Evolutionary conservation across 1,140 invertebrate genomes (phyloP).

Genomic region (Solen grandis): DNA sequence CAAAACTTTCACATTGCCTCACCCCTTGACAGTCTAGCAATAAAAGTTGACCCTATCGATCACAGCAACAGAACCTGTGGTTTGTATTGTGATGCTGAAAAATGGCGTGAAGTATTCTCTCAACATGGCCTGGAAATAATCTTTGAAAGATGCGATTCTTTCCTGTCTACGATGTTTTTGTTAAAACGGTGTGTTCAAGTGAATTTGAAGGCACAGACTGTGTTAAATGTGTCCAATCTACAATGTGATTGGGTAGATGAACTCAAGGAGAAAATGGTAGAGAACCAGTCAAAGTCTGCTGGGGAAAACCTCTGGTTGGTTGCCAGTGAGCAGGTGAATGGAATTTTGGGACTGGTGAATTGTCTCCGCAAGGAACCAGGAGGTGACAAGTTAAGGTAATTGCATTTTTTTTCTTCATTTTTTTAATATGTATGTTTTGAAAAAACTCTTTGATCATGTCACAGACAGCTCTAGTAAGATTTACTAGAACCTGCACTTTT

Average conservation of each 20-base stretch:
- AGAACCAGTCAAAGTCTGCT: constrained; percentile 79
- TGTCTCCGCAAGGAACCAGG: constrained; percentile 93
- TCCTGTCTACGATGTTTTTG: constrained; percentile 76
- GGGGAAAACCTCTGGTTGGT: constrained; percentile 78
- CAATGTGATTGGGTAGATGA: constrained; percentile 88
- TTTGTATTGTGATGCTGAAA: constrained; percentile 73
- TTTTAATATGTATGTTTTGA: too few species aligned
- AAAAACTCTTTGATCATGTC: too few species aligned
- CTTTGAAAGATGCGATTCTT: constrained; percentile 72
- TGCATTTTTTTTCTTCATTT: too few species aligned
- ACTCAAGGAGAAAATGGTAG: constrained; percentile 86
- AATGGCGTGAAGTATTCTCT: constrained; percentile 79
- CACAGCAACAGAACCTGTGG: constrained; percentile 63
- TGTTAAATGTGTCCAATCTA: constrained; percentile 75
- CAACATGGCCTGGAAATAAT: constrained; percentile 80
- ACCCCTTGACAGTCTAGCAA: constrained; percentile 57
- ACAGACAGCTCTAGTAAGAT: too few species aligned
- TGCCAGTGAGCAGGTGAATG: constrained; percentile 81
- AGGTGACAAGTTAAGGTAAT: constrained; percentile 86
- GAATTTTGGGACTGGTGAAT: constrained; percentile 93
- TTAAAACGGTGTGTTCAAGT: constrained; percentile 59
- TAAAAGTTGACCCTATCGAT: constrained; percentile 44
- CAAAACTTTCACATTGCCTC: constrained; percentile 79
- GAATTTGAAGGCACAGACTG: constrained; percentile 11
- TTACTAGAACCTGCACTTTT: too few species aligned